phyloP scores from a whole-genome alignment of 2,888 invertebrate species.

The Athalia cordata region DNA sequence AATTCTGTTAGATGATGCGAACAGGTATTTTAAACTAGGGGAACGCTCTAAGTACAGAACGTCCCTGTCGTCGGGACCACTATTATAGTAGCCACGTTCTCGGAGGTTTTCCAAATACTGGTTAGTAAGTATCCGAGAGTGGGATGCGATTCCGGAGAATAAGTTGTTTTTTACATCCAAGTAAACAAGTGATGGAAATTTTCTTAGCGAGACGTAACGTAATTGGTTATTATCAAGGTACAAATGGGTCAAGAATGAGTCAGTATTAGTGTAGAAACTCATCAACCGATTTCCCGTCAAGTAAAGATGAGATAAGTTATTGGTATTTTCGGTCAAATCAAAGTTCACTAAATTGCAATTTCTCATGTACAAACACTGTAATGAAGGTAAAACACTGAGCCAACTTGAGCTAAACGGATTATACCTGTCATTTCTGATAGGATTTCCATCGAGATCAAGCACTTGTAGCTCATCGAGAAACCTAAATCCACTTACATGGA shows the following conservation, averaged over 20 bases:
- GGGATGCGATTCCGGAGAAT: background rate
- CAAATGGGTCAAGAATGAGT: conserved; percentile 4
- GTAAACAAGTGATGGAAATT: conserved; percentile 13
- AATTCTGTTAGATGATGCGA: conserved; percentile 13
- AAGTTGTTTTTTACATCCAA: conserved; percentile 6
- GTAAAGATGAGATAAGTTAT: conserved; percentile 16
- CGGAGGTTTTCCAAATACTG: background rate
- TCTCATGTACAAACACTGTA: conserved; percentile 8
- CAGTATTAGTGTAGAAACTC: background rate
- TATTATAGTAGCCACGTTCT: background rate
- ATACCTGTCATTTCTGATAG: no score
- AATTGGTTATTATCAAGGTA: conserved; percentile 17
- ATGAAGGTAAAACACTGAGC: background rate
- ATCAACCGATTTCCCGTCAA: conserved; percentile 6
- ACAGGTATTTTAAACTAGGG: background rate
- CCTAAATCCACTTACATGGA: background rate
- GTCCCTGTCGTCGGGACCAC: background rate
- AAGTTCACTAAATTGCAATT: background rate
- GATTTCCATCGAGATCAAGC: conserved; percentile 22
- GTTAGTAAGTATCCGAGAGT: background rate
- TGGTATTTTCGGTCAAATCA: background rate
- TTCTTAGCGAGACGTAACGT: background rate
- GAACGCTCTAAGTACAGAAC: background rate
- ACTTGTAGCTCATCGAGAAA: background rate
- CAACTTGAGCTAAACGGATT: background rate